phyloP scores from a whole-genome alignment of 2,888 invertebrate genomes.

The Metalampra italica region DNA sequence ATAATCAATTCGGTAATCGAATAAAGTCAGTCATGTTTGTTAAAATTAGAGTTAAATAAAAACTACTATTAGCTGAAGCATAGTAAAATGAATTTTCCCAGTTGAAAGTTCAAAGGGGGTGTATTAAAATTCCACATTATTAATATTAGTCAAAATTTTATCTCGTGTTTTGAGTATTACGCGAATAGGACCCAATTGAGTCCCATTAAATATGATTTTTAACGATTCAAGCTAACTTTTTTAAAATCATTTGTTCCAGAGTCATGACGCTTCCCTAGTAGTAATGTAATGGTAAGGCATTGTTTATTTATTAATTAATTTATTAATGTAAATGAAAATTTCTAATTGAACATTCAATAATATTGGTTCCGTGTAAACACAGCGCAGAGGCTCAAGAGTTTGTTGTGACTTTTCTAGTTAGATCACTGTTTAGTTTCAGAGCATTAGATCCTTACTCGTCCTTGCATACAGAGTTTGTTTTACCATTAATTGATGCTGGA shows the following conservation, averaged over 20 bases:
- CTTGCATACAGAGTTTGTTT: too few species aligned
- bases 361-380: neutral
- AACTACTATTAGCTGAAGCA: neutral
- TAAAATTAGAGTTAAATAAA: slow-evolving; percentile 5
- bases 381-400: neutral
- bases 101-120: neutral
- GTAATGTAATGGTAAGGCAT: slow-evolving; percentile 32
- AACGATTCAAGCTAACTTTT: neutral
- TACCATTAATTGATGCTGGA: too few species aligned
- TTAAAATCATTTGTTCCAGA: slow-evolving; percentile 16
- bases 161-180: neutral
- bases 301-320: slow-evolving; percentile 2
- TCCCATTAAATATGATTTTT: too few species aligned
- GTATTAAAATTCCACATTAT: slow-evolving; percentile 1
- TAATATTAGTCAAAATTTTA: neutral
- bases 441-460: too few species aligned
- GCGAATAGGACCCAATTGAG: neutral
- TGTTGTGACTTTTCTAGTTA: neutral
- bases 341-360: neutral
- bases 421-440: too few species aligned
- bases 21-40: slow-evolving; percentile 5
- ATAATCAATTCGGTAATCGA: slow-evolving; percentile 1
- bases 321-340: neutral
- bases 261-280: slow-evolving; percentile 55
- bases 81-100: neutral